Percentiles rank a stretch among this genome's conserved stretches.
Conservation (phyloP, 2,113 vertebrate species). For the Salvator merianae region DNA sequence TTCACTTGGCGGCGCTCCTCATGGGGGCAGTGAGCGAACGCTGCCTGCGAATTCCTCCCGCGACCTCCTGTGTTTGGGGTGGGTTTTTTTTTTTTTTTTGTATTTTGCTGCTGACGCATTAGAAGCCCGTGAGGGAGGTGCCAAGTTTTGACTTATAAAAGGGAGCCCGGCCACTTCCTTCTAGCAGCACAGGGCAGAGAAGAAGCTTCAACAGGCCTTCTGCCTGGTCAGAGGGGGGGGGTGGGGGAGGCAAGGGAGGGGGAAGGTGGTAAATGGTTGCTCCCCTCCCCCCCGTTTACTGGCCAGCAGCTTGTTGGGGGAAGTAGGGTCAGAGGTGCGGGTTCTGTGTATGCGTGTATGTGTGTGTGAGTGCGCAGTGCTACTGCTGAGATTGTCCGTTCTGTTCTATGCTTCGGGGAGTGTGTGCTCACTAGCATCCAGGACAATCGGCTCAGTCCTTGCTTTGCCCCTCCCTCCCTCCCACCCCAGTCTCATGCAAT, state of each 20-base stretch:
- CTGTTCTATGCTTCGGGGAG: not conserved
- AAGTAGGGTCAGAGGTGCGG: not conserved
- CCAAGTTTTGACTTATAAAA: not conserved
- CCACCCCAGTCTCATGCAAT: not conserved
- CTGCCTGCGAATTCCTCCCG: not conserved
- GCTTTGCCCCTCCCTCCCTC: not conserved
- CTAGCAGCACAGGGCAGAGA: not conserved
- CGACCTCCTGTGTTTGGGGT: not conserved
- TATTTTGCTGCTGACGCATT: not conserved
- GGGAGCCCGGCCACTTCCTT: not conserved
- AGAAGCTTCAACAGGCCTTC: not conserved
- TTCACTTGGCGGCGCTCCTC: not conserved
- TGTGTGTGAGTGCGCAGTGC: not conserved
- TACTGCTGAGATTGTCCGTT: slow-evolving; percentile 6
- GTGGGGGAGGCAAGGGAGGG: too few species aligned
- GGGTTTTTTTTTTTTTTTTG: too few species aligned
- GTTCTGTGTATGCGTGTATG: not conserved
- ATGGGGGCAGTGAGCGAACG: not conserved
- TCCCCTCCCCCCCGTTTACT: not conserved
- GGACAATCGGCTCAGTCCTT: slow-evolving; percentile 17
- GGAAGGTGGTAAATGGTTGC: not conserved
- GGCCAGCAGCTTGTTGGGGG: not conserved
- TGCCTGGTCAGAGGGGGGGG: not conserved
- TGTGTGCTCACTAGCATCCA: not conserved
- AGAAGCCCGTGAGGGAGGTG: too few species aligned